phyloP scores from a whole-genome alignment of 2,113 vertebrate genomes.

The Tachysurus vachellii region DNA sequence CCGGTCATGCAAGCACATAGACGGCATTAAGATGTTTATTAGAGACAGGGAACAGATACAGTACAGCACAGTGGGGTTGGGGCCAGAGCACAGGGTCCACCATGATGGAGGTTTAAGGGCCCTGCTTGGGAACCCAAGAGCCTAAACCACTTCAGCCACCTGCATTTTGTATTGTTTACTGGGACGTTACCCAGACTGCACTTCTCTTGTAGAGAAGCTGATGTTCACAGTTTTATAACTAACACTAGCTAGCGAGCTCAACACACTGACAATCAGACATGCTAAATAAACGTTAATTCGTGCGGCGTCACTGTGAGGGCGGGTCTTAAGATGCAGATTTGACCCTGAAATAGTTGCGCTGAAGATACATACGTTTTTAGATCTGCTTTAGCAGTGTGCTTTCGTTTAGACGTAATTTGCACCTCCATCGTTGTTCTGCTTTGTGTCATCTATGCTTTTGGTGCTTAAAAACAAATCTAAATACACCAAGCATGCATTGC shows the following conservation, averaged over 20 bases:
- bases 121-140: background rate
- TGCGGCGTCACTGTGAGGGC: background rate
- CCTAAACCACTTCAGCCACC: too few species aligned
- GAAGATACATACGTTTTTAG: background rate
- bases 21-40: too few species aligned
- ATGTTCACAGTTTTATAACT: background rate
- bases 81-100: too few species aligned
- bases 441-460: background rate
- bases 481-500: background rate
- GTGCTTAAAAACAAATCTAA: background rate
- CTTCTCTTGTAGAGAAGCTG: background rate
- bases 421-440: conserved; percentile 3
- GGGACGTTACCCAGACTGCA: background rate
- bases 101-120: too few species aligned
- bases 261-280: background rate
- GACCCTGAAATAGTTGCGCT: background rate
- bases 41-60: background rate
- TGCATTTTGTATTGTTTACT: background rate
- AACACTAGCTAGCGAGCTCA: background rate
- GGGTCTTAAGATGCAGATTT: background rate
- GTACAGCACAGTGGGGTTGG: too few species aligned
- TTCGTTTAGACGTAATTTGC: background rate
- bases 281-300: background rate
- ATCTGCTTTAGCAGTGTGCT: background rate
- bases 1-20: background rate